Conservation (phyloP, 2,113 vertebrate species). For the Clupea harengus region DNA sequence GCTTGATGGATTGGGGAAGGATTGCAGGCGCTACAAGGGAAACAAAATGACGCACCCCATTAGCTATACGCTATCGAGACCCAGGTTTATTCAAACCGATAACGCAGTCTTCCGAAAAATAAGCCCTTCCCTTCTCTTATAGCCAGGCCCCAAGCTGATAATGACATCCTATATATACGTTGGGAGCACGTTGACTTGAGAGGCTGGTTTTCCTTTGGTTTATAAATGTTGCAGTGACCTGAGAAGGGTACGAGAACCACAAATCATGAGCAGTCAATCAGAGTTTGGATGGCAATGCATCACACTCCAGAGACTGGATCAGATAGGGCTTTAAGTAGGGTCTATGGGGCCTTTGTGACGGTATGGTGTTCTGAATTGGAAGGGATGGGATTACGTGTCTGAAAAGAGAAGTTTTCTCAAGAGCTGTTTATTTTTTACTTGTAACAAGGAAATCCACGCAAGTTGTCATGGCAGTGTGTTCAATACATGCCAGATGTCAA, state of each 20-base stretch:
- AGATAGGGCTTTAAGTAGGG: neutral
- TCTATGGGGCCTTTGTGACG: neutral
- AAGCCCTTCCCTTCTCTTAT: constrained; percentile 38
- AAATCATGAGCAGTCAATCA: neutral
- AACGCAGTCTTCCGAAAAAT: constrained; percentile 49
- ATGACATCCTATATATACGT: neutral
- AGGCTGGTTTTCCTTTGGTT: neutral
- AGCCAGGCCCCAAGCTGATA: neutral
- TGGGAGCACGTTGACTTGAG: neutral
- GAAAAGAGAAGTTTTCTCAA: neutral
- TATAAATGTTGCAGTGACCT: neutral
- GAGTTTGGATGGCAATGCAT: neutral
- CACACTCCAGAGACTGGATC: neutral
- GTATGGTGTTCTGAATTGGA: neutral
- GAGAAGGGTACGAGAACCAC: neutral
- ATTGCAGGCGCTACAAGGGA: constrained; percentile 68
- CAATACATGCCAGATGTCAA: neutral
- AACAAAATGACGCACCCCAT: constrained; percentile 66
- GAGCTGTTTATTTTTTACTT: neutral
- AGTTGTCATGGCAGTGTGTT: neutral
- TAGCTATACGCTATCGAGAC: constrained; percentile 50
- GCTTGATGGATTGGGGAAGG: constrained; percentile 78
- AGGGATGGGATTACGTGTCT: neutral
- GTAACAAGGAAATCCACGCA: neutral
- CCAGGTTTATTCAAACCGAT: constrained; percentile 70